phyloP scores from a whole-genome alignment of 2,888 invertebrate genomes.

The Lydus trimaculatus region DNA sequence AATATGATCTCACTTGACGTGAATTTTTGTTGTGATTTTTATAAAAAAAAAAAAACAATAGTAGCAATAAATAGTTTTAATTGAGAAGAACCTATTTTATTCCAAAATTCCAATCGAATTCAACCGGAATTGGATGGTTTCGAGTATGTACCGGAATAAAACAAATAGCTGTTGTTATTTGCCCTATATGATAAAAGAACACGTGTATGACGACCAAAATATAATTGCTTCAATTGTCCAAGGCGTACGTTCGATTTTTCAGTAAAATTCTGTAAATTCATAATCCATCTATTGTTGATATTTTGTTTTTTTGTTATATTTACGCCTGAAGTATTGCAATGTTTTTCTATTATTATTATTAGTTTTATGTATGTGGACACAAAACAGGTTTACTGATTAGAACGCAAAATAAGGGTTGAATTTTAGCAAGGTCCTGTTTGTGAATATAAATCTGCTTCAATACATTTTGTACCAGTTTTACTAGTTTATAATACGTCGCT shows the following conservation, averaged over 20 bases:
- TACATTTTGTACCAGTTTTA: constrained; percentile 36
- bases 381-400: constrained; percentile 41
- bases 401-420: constrained; percentile 35
- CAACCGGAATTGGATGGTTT: not conserved
- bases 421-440: constrained; percentile 36
- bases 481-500: constrained; percentile 36
- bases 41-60: constrained; percentile 24
- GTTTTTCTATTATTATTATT: constrained; percentile 13
- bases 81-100: constrained; percentile 7
- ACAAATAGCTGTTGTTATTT: not conserved
- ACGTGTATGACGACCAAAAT: not conserved
- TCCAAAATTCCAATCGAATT: constrained; percentile 9
- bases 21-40: constrained; percentile 46
- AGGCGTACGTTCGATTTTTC: not conserved
- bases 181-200: not conserved
- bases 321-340: constrained; percentile 38
- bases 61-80: constrained; percentile 37
- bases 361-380: not conserved
- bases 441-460: constrained; percentile 18
- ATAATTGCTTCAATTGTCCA: not conserved
- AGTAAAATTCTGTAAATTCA: not conserved
- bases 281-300: not conserved
- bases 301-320: constrained; percentile 19
- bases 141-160: not conserved
- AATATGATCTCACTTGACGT: constrained; percentile 41